Base-by-base conservation (phyloP, 1,140 invertebrate genomes). In the Hyles vespertilio region DNA sequence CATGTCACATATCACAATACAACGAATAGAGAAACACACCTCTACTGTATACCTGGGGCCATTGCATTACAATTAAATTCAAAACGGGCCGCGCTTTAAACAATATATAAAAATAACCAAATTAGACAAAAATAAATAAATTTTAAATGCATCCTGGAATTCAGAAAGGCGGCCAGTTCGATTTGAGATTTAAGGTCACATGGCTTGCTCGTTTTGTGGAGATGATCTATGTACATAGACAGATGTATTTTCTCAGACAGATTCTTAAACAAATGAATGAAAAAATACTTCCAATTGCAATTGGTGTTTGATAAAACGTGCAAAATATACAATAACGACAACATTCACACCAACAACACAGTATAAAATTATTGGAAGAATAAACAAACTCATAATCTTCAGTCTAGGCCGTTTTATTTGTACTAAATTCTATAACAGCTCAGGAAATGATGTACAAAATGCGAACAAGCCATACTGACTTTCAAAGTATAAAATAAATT, bases 401-500 rank as follows among this genome's bases (percentile, higher is more conserved):
- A 40, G 36, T 40, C 4, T 2, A 40, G 36, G 36, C 36, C 36
- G 36, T 40, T 40, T 40, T 40, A 40, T 59, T 79, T 79, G 76
- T 76, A 72, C 73, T 66, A 64, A 70, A 63, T 69, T 63, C 67
- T 73, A 72, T 77, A 75, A 5, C 36, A 40, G 36, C 36, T 40
- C 36, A 40, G 8, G 8, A 11, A 54, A 7, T 22, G 22, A 44
- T 2, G 22, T 32, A 44, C 77, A 77, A 88, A 85, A 84, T 75
- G 77, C 74, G 76, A 88, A 86, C 83, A 82, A 72, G 62, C 77
- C 71, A 67, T 66, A 73, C 53, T 56, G 57, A 69, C 61, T 70
- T 72, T 73, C 61, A 72, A 74, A 71, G 59, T 78, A 83, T 75
- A 81, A 83, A 85, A 82, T 79, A 79, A 88, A 87, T 85, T 82